Conservation (phyloP, 2,888 invertebrate genomes). For the Habroteleia sp. region DNA sequence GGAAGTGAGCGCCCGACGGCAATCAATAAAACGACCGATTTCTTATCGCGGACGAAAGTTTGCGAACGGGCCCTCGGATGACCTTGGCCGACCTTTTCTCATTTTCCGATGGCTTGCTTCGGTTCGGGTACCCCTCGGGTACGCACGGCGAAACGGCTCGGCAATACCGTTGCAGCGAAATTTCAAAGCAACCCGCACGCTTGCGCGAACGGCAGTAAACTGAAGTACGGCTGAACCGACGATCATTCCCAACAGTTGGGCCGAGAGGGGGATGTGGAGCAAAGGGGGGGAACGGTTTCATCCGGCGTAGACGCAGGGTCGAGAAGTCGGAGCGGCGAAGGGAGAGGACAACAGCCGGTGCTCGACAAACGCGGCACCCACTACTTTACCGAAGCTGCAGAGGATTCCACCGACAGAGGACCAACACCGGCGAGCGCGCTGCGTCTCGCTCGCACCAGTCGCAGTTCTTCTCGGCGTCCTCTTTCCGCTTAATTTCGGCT, state of each 20-base stretch:
- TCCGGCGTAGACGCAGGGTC: constrained; percentile 63
- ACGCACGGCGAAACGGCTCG: constrained; percentile 7
- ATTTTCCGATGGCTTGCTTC: no score
- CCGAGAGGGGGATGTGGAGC: constrained; percentile 36
- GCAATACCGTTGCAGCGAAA: constrained; percentile 1
- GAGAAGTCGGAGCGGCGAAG: constrained; percentile 63
- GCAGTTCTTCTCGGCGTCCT: constrained; percentile 4
- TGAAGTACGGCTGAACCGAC: constrained; percentile 68
- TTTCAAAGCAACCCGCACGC: constrained; percentile 70
- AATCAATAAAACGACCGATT: constrained; percentile 16
- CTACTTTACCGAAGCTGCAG: constrained; percentile 71
- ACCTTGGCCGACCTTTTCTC: no score
- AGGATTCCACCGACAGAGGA: constrained; percentile 66
- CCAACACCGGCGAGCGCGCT: constrained; percentile 9
- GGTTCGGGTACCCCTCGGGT: background rate
- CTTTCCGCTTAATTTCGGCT: constrained; percentile 52
- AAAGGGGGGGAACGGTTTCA: constrained; percentile 52
- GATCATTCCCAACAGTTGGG: constrained; percentile 57
- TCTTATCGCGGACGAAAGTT: constrained; percentile 19
- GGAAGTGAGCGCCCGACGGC: constrained; percentile 1
- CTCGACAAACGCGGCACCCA: constrained; percentile 73
- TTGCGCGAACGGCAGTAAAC: constrained; percentile 78
- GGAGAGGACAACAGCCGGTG: constrained; percentile 75
- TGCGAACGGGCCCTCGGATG: no score
- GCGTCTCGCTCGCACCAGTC: constrained; percentile 14